These are phyloP conservation scores for Nemotelus pantherinus DNA, from an alignment of 2,888 invertebrate genomes.

Conservation along the genomic window DNA sequence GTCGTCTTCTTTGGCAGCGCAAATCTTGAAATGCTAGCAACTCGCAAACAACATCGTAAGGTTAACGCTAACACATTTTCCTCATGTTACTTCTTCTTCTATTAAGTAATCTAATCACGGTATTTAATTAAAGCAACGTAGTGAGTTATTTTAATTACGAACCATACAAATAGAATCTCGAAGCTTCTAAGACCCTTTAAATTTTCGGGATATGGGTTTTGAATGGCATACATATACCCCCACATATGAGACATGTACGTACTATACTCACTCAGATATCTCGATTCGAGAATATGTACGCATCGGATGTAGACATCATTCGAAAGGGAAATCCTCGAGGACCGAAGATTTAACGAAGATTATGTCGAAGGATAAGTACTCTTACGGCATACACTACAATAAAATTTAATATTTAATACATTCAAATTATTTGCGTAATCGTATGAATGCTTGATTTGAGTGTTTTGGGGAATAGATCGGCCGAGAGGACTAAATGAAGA, in stretches of 20 bases:
- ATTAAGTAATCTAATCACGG: conserved; percentile 43
- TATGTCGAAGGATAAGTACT: conserved; percentile 9
- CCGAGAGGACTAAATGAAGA: too few relatives aligned
- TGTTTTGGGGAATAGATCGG: too few relatives aligned
- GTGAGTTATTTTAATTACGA: conserved; percentile 44
- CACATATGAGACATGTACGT: neutral
- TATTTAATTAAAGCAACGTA: conserved; percentile 43
- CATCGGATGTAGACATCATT: neutral
- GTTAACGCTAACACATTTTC: conserved; percentile 25
- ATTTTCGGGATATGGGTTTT: conserved; percentile 5
- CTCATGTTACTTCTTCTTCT: conserved; percentile 6
- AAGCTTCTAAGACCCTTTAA: conserved; percentile 23
- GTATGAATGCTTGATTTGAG: neutral
- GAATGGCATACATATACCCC: neutral
- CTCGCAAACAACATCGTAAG: neutral
- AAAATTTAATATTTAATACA: conserved; percentile 12
- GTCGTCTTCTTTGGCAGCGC: too few relatives aligned
- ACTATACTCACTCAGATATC: neutral
- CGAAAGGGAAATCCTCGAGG: neutral
- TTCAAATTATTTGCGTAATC: conserved; percentile 22
- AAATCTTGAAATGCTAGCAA: too few relatives aligned
- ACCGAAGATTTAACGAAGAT: neutral
- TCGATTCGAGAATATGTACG: neutral
- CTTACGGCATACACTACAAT: conserved; percentile 15
- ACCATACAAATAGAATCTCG: conserved; percentile 38